These are phyloP conservation scores for Coranthus polyacanthus DNA, from an alignment of 2,797 vertebrate genomes.

Conservation along the genomic window DNA sequence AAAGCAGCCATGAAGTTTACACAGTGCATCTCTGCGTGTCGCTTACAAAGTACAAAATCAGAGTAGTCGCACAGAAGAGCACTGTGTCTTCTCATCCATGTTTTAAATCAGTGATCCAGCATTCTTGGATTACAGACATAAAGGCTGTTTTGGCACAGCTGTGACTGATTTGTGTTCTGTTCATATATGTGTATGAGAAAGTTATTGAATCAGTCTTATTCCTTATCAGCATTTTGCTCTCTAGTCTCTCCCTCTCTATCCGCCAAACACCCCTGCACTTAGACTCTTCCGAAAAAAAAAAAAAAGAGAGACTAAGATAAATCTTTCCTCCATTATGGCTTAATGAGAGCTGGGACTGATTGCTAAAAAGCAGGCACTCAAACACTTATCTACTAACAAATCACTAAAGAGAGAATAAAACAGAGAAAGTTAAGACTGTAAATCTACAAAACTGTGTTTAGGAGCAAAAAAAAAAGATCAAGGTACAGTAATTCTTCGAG, in stretches of 20 bases:
- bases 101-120: constrained; percentile 9
- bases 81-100: neutral
- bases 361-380: neutral
- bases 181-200: neutral
- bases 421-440: neutral
- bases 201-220: neutral
- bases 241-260: neutral
- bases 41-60: constrained; percentile 8
- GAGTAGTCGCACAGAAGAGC: neutral
- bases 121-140: constrained; percentile 17
- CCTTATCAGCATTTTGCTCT: neutral
- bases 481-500: neutral
- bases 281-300: too few species aligned
- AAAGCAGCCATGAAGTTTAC: constrained; percentile 36
- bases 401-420: constrained; percentile 1
- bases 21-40: constrained; percentile 26
- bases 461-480: neutral
- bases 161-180: neutral
- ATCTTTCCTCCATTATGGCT: constrained; percentile 7
- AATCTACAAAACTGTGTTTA: neutral
- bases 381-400: constrained; percentile 3
- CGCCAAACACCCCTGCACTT: neutral
- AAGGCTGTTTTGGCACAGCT: neutral
- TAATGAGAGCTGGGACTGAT: constrained; percentile 20
- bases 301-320: constrained; percentile 12